A percentile compares a stretch with the other conserved stretches of the same genome.
phyloP scores from a whole-genome alignment of 2,797 vertebrate species.

The Lutjanus campechanus region DNA sequence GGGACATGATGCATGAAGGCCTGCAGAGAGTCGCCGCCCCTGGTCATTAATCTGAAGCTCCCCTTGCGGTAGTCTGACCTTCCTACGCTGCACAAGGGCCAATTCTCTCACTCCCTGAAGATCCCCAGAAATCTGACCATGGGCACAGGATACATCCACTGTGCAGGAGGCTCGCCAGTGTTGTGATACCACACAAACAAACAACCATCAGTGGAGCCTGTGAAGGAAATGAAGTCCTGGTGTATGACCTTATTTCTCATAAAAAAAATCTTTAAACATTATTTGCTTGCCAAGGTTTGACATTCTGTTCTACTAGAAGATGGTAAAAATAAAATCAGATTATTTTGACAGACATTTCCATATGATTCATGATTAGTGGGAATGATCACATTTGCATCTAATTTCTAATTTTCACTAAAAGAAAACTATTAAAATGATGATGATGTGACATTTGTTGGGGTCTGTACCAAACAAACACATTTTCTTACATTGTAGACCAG shows the following conservation, averaged over 20 bases:
- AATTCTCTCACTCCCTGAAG: constrained; percentile 47
- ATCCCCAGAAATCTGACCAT: constrained; percentile 48
- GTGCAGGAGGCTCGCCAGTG: neutral
- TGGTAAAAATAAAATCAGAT: too few relatives aligned
- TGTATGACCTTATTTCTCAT: constrained; percentile 8
- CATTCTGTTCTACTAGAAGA: neutral
- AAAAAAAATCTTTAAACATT: neutral
- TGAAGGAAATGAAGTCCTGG: neutral
- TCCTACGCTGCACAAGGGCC: constrained; percentile 64
- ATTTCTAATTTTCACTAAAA: too few relatives aligned
- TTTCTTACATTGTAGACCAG: too few relatives aligned
- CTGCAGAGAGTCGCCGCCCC: constrained; percentile 64
- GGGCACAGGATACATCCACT: constrained; percentile 22
- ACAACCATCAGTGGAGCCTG: neutral
- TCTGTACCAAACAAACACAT: too few relatives aligned
- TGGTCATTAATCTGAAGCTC: constrained; percentile 80
- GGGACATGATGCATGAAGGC: constrained; percentile 79
- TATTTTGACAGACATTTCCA: too few relatives aligned
- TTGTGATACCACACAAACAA: constrained; percentile 32
- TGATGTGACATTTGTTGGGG: too few relatives aligned
- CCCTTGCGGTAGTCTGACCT: constrained; percentile 75
- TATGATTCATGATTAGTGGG: too few relatives aligned
- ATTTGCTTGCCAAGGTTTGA: neutral
- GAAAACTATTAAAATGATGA: too few relatives aligned
- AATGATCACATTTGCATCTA: too few relatives aligned